phyloP scores from a whole-genome alignment of 2,797 vertebrate genomes.

The Falco berigora region DNA sequence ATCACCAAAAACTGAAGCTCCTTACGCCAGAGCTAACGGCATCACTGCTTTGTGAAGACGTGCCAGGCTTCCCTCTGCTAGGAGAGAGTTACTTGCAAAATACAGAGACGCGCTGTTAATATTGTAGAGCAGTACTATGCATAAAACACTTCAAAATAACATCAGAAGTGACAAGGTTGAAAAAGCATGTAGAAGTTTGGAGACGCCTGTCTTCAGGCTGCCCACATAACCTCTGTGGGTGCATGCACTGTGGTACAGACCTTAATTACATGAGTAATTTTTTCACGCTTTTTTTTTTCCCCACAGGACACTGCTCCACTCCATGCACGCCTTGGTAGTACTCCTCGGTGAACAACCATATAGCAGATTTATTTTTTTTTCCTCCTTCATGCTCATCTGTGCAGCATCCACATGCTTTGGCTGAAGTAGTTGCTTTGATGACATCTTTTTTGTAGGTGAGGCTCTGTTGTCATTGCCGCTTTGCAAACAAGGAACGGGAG shows the following conservation, averaged over 20 bases:
- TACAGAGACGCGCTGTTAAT: rapidly evolving
- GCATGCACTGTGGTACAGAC: rapidly evolving
- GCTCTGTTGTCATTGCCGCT: not conserved
- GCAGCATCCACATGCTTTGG: not conserved
- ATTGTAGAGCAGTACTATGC: not conserved
- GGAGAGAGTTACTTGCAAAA: not conserved
- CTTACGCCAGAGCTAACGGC: not conserved
- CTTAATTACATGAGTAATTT: not conserved
- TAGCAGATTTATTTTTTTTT: rapidly evolving
- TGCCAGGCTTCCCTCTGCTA: not conserved
- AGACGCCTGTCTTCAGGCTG: not conserved
- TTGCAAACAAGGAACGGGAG: not conserved
- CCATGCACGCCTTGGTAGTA: rapidly evolving
- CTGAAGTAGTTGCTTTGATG: not conserved
- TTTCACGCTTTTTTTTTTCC: not conserved
- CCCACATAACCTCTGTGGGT: not conserved
- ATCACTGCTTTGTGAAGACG: not conserved
- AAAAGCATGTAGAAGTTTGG: not conserved
- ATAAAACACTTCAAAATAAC: not conserved
- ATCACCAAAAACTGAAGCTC: not conserved
- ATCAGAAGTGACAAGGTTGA: not conserved
- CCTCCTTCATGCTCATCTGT: not conserved
- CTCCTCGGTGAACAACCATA: not conserved
- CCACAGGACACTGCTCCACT: not conserved
- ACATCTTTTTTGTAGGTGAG: not conserved